Conservation (phyloP, 2,797 vertebrate species). For the Gymnoscopelus microlampas region DNA sequence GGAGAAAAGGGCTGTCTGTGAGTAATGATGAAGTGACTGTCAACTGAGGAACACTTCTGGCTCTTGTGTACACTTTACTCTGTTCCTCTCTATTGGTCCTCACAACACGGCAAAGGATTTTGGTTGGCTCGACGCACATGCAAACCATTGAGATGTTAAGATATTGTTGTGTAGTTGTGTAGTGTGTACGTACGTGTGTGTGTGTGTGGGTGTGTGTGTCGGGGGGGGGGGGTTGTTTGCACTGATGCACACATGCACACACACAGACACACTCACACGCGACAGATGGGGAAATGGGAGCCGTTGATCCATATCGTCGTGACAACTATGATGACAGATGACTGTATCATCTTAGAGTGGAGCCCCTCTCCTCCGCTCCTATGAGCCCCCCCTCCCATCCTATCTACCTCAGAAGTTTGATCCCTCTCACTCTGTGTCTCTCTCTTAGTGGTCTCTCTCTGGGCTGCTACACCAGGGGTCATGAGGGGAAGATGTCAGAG, state of each 20-base stretch:
- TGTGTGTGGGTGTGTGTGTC: neutral
- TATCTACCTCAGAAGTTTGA: conserved; percentile 41
- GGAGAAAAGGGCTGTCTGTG: conserved; percentile 64
- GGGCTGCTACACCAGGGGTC: conserved; percentile 52
- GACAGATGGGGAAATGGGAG: conserved; percentile 65
- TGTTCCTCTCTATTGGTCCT: conserved; percentile 40
- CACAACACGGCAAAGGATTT: conserved; percentile 16
- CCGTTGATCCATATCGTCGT: conserved; percentile 69
- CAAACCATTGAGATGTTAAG: conserved; percentile 14
- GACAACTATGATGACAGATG: conserved; percentile 76
- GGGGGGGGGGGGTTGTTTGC: too few relatives aligned
- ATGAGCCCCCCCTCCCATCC: conserved; percentile 27
- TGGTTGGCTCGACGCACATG: conserved; percentile 8
- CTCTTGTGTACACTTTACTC: conserved; percentile 41
- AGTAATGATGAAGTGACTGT: conserved; percentile 72
- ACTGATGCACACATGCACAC: neutral
- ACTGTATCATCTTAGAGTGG: conserved; percentile 70
- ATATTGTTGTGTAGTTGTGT: conserved; percentile 10
- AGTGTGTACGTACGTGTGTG: neutral
- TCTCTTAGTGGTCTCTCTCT: conserved; percentile 29
- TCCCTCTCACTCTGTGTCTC: conserved; percentile 35
- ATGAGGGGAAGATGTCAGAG: conserved; percentile 48
- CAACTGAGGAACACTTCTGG: conserved; percentile 58
- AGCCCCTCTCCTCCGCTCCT: conserved; percentile 25
- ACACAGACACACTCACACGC: conserved; percentile 46